Conservation (phyloP, 2,888 invertebrate species). For the Hydraecia micacea region DNA sequence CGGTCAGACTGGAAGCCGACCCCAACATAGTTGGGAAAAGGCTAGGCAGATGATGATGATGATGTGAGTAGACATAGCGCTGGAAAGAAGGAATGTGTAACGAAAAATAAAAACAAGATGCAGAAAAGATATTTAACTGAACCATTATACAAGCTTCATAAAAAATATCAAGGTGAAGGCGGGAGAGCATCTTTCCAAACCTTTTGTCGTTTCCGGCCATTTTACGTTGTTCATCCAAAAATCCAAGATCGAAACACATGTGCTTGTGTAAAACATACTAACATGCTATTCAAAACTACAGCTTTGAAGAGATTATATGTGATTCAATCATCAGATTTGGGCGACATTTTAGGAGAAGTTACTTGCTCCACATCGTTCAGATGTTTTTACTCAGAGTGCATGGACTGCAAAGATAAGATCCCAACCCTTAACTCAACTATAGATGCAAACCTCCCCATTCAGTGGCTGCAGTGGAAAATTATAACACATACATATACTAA, state of each 20-base stretch:
- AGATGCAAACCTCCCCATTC: conserved; percentile 9
- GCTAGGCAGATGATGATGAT: no score
- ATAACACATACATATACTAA: conserved; percentile 36
- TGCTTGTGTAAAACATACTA: conserved; percentile 56
- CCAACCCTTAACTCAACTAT: no score
- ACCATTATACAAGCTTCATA: conserved; percentile 51
- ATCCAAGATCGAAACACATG: conserved; percentile 52
- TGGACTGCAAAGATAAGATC: conserved; percentile 27
- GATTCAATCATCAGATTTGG: conserved; percentile 39
- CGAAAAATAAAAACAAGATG: conserved; percentile 51
- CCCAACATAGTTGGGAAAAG: conserved; percentile 19
- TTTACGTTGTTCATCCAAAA: conserved; percentile 57
- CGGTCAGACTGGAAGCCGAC: background rate
- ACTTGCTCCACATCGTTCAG: conserved; percentile 36
- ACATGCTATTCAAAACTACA: conserved; percentile 33
- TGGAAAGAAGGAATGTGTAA: conserved; percentile 58
- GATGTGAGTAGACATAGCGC: conserved; percentile 55
- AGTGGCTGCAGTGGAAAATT: conserved; percentile 37
- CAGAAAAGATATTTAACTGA: conserved; percentile 55
- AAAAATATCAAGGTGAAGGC: conserved; percentile 38
- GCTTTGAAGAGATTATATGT: conserved; percentile 37
- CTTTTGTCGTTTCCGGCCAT: conserved; percentile 58
- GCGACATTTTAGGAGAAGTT: conserved; percentile 35
- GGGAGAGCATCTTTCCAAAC: conserved; percentile 50
- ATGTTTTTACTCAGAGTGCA: conserved; percentile 32